Evolutionary conservation across 2,113 vertebrate genomes (phyloP), one percentile per base, ranked within the genome.

Genomic region (Gallinago media): DNA sequence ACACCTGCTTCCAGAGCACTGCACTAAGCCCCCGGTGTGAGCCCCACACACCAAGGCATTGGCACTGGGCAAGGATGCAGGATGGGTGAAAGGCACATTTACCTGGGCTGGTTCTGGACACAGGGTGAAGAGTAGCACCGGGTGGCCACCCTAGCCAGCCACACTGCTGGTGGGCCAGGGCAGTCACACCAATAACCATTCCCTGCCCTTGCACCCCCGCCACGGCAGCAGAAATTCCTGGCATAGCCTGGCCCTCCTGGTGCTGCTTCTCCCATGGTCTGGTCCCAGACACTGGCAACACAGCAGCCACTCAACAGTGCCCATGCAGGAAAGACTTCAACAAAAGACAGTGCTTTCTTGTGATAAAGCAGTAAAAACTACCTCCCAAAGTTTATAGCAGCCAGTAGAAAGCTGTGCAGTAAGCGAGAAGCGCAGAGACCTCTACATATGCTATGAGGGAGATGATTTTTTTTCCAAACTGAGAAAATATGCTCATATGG

Each of bases 401-500:
- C 38, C 32, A 1, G n/a, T 31, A 42, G 42, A 63, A 79, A 90
- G 71, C 75, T 88, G 67, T 55, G 67, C 66, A 68, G 44, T 42
- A 68, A 88, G 68, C 0, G 2, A 87, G 27, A 77, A 89, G 65
- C 21, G 70, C 3, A 0, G 63, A 86, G 83, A 91, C 36, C 59
- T 83, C 87, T 79, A 47, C 34, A 22, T 68, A 54, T 12, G 2
- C 91, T 89, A 59, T 32, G 76, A 85, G 70, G 70, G 73, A 81
- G 88, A 67, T 11, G 7, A 46, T 40, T 93, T 77, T 86, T 38
- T 58, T 54, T 66, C 73, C 52, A 78, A 92, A 85, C 90, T 89
- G 80, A 95, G 74, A 94, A 94, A 94, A 94, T 56, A 56, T 31
- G 74, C 32, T 96, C 94, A 85, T 89, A 92, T 89, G 85, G 96